Evolutionary conservation across 2,888 invertebrate species (phyloP), one percentile per base, ranked within the genome.

Genomic region (Morpho deidamia): DNA sequence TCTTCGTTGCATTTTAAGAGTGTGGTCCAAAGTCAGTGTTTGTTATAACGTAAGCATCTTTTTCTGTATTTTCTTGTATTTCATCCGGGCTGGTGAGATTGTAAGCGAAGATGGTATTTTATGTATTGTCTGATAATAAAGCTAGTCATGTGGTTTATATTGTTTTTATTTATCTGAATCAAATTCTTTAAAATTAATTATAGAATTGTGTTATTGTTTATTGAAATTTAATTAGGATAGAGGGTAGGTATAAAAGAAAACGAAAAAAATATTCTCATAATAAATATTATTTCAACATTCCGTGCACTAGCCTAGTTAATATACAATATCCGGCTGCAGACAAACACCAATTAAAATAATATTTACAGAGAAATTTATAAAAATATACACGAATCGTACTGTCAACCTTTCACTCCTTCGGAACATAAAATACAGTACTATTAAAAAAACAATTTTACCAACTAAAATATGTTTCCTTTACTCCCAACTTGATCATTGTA

Each of bases 271-370:
- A 61, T 81, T 81, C 82, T 81, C 84, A 59, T 73, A 73, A 80
- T 85, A 88, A 88, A 88, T 88, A 88, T 88, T 85, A 88, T 88
- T 87, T 83, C 78, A 88, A 84, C 70, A 78, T 71, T 75, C 67
- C 71, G 69, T 70, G 55, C 57, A 65, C 51, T 68, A 76, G 71
- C 78, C 76, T 76, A 77, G 68, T 65, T 69, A 74, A 75, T 72
- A 69, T 81, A 81, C 77, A 81, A 67, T 63, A 65, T 66, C 62
- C 69, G 75, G 73, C 70, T 68, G 64, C 64, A 60, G 64, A 71
- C 71, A 65, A 70, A 72, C 69, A 71, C 64, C 65, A 67, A 74
- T 78, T 69, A 78, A 88, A 88, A 88, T 86, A 87, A 88, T 86
- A 88, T 87, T 88, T 84, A 87, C 80, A 83, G 78, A 83, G 83